Conservation (phyloP, 2,888 invertebrate genomes). For the Eilema depressum region DNA sequence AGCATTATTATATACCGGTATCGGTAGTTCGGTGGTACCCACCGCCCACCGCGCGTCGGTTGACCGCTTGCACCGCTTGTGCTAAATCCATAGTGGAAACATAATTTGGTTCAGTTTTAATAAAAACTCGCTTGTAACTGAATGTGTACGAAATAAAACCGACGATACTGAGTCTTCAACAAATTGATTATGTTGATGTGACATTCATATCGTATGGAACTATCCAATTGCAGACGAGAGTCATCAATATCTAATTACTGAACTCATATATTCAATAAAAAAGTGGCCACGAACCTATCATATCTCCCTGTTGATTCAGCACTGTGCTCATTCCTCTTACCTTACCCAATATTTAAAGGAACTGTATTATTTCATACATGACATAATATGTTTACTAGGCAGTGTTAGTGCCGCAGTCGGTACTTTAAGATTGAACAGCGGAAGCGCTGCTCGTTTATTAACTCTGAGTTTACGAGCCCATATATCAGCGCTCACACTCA, state of each 20-base stretch:
- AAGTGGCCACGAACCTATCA: not conserved
- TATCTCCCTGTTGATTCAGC: no score
- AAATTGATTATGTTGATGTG: no score
- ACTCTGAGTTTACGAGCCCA: not conserved
- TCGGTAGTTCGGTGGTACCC: no score
- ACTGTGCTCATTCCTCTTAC: no score
- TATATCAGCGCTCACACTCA: not conserved
- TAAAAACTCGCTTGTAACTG: no score
- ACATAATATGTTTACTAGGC: not conserved
- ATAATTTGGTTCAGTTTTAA: no score
- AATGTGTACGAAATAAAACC: no score
- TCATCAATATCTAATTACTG: no score
- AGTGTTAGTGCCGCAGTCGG: not conserved
- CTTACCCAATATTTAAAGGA: not conserved
- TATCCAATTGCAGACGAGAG: no score
- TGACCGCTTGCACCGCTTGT: not conserved
- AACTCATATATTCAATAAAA: not conserved
- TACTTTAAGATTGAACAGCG: not conserved
- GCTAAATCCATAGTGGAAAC: not conserved
- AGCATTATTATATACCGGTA: not conserved
- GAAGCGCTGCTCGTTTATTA: not conserved
- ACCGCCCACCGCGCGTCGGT: not conserved
- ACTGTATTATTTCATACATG: not conserved
- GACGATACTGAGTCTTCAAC: no score
- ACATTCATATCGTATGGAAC: no score